phyloP scores from a whole-genome alignment of 2,888 invertebrate species.

The Salticus scenicus region DNA sequence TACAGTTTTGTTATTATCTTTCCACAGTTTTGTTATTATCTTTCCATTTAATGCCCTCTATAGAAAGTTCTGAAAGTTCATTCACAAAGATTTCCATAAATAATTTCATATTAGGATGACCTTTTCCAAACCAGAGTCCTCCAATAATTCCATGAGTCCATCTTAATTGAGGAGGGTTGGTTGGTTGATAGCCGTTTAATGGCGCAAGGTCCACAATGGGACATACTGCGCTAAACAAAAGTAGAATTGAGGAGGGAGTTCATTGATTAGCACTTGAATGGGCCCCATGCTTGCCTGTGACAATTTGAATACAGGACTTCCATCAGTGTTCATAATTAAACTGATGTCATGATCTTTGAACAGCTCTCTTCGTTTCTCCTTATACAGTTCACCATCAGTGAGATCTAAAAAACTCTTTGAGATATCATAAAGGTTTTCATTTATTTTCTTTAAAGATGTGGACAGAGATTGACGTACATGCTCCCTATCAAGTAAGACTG shows the following conservation, averaged over 20 bases:
- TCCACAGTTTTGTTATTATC: no score
- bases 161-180: constrained; percentile 7
- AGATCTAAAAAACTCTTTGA: neutral
- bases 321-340: constrained; percentile 27
- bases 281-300: constrained; percentile 13
- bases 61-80: neutral
- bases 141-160: constrained; percentile 1
- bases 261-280: constrained; percentile 16
- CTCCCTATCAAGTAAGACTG: neutral
- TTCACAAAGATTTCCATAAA: constrained; percentile 23
- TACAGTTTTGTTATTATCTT: neutral
- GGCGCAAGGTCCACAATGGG: no score
- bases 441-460: neutral
- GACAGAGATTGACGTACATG: neutral
- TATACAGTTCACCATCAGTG: constrained; percentile 22
- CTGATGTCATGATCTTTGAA: constrained; percentile 9
- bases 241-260: no score
- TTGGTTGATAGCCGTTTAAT: no score
- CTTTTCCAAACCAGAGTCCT: constrained; percentile 28
- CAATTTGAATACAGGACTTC: constrained; percentile 18
- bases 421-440: constrained; percentile 10
- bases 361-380: constrained; percentile 12
- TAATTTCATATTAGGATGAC: constrained; percentile 23
- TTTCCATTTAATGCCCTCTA: constrained; percentile 13
- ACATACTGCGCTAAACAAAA: no score